These are phyloP conservation scores for Eptatretus burgeri DNA, from an alignment of 2,113 vertebrate genomes.

Conservation along the genomic window DNA sequence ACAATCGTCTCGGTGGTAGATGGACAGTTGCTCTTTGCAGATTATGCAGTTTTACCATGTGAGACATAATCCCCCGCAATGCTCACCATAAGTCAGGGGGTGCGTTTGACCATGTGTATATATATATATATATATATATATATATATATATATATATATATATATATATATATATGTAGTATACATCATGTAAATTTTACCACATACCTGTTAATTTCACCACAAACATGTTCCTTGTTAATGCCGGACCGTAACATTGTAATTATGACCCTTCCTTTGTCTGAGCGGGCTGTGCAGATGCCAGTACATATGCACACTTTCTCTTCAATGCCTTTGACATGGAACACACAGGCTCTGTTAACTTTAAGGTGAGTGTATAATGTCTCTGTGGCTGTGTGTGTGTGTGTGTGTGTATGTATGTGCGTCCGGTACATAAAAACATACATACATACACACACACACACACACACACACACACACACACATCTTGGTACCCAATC, in stretches of 20 bases:
- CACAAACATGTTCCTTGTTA: neutral
- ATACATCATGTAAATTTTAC: neutral
- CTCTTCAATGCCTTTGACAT: conserved; percentile 94
- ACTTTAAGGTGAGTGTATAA: conserved; percentile 60
- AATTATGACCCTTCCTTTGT: neutral
- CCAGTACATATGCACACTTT: conserved; percentile 82
- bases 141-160: neutral
- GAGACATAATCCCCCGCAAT: too few relatives aligned
- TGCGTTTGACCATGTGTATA: too few relatives aligned
- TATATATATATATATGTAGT: neutral
- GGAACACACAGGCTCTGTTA: conserved; percentile 85
- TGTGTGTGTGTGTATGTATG: too few relatives aligned
- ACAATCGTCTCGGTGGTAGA: too few relatives aligned
- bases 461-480: too few relatives aligned
- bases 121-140: neutral
- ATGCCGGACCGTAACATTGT: neutral
- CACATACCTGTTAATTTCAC: neutral
- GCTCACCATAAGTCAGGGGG: too few relatives aligned
- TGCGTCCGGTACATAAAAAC: too few relatives aligned
- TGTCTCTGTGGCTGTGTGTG: neutral
- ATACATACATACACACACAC: too few relatives aligned
- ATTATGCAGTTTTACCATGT: too few relatives aligned
- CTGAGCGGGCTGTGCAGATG: conserved; percentile 30
- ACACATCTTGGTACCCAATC: too few relatives aligned
- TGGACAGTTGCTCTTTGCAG: too few relatives aligned